Evolutionary conservation across 2,113 vertebrate genomes (phyloP), one percentile per base, ranked within the genome.

Genomic region (Poecilia latipinna): DNA sequence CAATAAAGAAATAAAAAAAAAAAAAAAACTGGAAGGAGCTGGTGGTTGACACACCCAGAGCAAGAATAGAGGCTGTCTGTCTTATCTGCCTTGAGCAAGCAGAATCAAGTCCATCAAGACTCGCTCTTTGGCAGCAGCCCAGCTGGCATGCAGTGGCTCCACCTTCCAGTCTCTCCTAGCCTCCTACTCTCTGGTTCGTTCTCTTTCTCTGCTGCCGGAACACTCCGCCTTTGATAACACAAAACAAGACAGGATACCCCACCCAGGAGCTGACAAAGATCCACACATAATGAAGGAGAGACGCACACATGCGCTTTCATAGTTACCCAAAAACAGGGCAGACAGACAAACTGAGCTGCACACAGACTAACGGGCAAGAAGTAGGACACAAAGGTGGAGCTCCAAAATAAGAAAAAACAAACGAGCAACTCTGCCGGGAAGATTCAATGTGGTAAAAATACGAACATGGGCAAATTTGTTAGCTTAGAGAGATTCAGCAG

Each of bases 61-160:
- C 84, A 90, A 88, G 83, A 90, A 91, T 86, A 91, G 90, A 86
- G 8, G 61, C 17, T 0, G 68, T 74, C 42, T 60, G 37, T 77
- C 77, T 90, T 90, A 90, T 89, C 78, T 74, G 77, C 70, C 75
- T 74, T 75, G 72, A 70, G 72, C 72, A 65, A 72, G 65, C 72
- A 74, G 65, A 65, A 61, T 70, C 70, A 32, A 15, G 57, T 83
- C 69, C 63, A 48, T 82, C 69, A 81, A 66, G 68, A 87, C 63
- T 57, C 0, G 12, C 37, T 75, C 42, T 24, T 1, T 86, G 83
- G 74, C 82, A 74, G 33, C 60, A 35, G 70, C 60, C 74, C 78
- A 87, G 68, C 35, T 15, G 42, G 32, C 12, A 1, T 62, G 72
- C 71, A 66, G 8, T 60, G 57, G 57, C 78, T 79, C 48, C 67